These are phyloP conservation scores for Malurus cyaneus DNA, from an alignment of 2,113 vertebrate species.

Conservation along the genomic window DNA sequence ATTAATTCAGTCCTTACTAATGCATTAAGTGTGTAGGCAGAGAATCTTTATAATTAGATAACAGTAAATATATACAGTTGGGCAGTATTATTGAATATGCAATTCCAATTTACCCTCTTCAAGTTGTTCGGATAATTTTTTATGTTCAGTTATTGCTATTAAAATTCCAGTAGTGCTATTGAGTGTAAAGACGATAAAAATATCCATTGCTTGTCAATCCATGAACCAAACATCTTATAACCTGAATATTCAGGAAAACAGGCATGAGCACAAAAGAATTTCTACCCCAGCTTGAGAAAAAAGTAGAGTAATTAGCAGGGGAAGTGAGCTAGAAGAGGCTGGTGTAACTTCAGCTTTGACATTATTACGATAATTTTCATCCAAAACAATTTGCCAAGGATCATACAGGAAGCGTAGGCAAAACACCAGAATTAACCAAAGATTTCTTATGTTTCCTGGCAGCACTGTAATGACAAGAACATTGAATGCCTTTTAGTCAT, in stretches of 20 bases:
- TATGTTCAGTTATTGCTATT: not conserved
- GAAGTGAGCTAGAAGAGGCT: not conserved
- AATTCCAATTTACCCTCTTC: not conserved
- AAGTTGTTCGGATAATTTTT: not conserved
- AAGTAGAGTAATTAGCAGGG: not conserved
- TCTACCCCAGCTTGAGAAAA: not conserved
- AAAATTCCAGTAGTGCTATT: not conserved
- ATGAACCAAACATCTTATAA: not conserved
- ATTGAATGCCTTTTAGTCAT: not conserved
- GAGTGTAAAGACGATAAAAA: not conserved
- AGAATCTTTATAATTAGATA: not conserved
- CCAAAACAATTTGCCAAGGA: not conserved
- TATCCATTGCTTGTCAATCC: not conserved
- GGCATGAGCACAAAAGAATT: not conserved
- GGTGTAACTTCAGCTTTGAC: not conserved
- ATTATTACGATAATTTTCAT: not conserved
- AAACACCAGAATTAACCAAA: not conserved
- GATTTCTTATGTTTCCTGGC: not conserved
- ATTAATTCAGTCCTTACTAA: not conserved
- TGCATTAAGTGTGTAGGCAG: not conserved
- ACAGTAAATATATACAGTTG: not conserved
- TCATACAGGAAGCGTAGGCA: not conserved
- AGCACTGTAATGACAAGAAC: not conserved
- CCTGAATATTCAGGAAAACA: not conserved
- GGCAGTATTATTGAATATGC: not conserved